Percentiles rank a stretch among this genome's conserved stretches.
phyloP scores from a whole-genome alignment of 2,888 invertebrate species.

The Galerucella calmariensis region DNA sequence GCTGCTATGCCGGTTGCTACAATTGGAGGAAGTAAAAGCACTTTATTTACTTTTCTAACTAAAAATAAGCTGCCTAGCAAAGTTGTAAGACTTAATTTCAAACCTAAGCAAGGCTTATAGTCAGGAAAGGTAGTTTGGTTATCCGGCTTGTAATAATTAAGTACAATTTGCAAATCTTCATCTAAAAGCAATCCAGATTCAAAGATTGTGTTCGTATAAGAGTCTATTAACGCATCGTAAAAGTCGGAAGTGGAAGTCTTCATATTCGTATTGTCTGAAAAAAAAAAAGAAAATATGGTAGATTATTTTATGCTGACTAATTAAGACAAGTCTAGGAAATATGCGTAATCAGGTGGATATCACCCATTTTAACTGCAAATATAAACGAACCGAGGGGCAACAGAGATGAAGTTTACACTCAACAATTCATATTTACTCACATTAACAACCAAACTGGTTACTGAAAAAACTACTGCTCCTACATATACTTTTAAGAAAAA shows the following conservation, averaged over 20 bases:
- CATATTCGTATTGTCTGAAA: background rate
- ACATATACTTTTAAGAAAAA: too few relatives aligned
- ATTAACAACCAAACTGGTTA: too few relatives aligned
- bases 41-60: conserved; percentile 37
- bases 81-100: conserved; percentile 38
- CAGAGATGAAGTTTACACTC: too few relatives aligned
- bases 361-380: too few relatives aligned
- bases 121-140: conserved; percentile 25
- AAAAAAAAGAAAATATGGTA: background rate
- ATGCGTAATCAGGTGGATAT: too few relatives aligned
- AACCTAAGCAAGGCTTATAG: conserved; percentile 35
- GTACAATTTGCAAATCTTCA: conserved; percentile 51
- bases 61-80: conserved; percentile 36
- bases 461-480: too few relatives aligned
- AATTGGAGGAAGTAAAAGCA: conserved; percentile 40
- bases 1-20: conserved; percentile 23
- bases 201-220: conserved; percentile 46
- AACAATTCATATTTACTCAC: too few relatives aligned
- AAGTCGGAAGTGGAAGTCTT: conserved; percentile 17
- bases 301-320: background rate
- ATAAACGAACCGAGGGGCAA: too few relatives aligned
- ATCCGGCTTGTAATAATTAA: conserved; percentile 41
- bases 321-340: background rate
- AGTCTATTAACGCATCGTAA: conserved; percentile 41
- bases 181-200: conserved; percentile 51